Evolutionary conservation across 2,888 invertebrate species (phyloP).

Genomic region (Mycalesis mineus): DNA sequence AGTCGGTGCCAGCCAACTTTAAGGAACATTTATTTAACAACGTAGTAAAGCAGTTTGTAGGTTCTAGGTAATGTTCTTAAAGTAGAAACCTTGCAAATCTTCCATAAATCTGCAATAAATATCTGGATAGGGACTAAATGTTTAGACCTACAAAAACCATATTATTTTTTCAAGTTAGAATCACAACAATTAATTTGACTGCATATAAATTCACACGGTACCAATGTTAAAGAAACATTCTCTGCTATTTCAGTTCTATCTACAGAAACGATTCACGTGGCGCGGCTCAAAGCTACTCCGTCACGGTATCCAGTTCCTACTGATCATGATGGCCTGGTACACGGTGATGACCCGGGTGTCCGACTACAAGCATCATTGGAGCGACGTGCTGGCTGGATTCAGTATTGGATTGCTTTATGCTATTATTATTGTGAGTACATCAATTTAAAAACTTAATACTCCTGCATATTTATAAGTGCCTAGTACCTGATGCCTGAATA

Average conservation of each 20-base stretch:
- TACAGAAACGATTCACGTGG: slow-evolving; percentile 87
- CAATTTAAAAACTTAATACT: slow-evolving; percentile 38
- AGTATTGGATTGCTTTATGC: slow-evolving; percentile 83
- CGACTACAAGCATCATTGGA: slow-evolving; percentile 99
- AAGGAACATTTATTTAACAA: too few species aligned
- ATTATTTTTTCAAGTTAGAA: too few species aligned
- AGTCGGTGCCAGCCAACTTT: too few species aligned
- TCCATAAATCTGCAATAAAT: too few species aligned
- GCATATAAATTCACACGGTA: too few species aligned
- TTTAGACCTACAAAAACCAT: too few species aligned
- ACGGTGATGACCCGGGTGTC: slow-evolving; percentile 94
- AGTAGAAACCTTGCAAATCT: too few species aligned
- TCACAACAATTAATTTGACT: too few species aligned
- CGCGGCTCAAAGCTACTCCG: slow-evolving; percentile 84
- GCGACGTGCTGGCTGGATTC: slow-evolving; percentile 93
- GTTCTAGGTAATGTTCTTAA: too few species aligned
- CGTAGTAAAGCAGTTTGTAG: too few species aligned
- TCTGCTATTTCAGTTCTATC: slow-evolving; percentile 81
- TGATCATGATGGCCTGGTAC: slow-evolving; percentile 89
- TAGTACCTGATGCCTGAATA: slow-evolving; percentile 93
- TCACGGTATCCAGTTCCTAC: slow-evolving; percentile 86
- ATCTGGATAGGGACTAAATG: too few species aligned
- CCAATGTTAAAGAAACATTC: not conserved
- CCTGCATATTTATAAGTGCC: slow-evolving; percentile 84
- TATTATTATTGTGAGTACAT: slow-evolving; percentile 81